phyloP scores from a whole-genome alignment of 2,888 invertebrate genomes.

The Geotrupes spiniger region DNA sequence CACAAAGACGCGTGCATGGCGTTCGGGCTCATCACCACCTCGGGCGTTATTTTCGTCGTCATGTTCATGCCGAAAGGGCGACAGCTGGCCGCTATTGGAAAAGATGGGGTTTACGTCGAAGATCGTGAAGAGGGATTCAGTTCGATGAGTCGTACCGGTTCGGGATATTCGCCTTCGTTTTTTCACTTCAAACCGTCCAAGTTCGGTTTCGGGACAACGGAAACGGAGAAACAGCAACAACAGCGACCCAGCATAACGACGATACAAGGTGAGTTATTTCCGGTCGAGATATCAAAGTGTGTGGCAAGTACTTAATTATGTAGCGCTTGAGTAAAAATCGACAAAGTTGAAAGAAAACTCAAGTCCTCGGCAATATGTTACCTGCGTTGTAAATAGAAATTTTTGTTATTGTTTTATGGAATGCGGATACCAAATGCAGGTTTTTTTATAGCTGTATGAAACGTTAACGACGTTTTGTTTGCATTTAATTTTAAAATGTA shows the following conservation, averaged over 20 bases:
- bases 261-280: constrained; percentile 21
- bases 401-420: too few species aligned
- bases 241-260: constrained; percentile 10
- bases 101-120: constrained; percentile 79
- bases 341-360: too few species aligned
- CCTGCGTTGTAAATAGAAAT: too few species aligned
- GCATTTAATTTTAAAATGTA: too few species aligned
- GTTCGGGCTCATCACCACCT: constrained; percentile 82
- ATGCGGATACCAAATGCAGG: too few species aligned
- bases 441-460: too few species aligned
- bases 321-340: too few species aligned
- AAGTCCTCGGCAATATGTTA: too few species aligned
- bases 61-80: constrained; percentile 95
- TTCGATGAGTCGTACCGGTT: constrained; percentile 72
- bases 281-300: too few species aligned
- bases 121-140: constrained; percentile 82
- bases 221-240: constrained; percentile 8
- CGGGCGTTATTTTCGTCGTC: constrained; percentile 81
- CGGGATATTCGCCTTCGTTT: constrained; percentile 87
- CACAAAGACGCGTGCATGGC: constrained; percentile 87
- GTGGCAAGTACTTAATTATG: too few species aligned
- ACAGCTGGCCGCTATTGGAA: constrained; percentile 87
- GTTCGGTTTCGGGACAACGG: constrained; percentile 53
- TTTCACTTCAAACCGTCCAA: constrained; percentile 90
- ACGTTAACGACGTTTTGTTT: too few species aligned